Percentiles rank a stretch among this genome's conserved stretches.
Conservation (phyloP, 2,888 invertebrate species). For the Drosophila melanosoma region DNA sequence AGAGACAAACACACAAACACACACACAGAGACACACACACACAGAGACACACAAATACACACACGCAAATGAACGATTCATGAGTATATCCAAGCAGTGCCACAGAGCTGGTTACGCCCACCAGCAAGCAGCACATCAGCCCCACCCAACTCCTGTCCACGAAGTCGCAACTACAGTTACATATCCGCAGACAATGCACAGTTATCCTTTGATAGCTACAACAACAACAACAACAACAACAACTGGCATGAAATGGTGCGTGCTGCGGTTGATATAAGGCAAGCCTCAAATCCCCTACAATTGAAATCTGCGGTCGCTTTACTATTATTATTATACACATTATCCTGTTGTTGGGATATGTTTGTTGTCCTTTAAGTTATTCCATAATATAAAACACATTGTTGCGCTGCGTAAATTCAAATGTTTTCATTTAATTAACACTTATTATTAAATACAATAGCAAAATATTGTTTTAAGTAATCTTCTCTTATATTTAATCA, state of each 20-base stretch:
- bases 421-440: not conserved
- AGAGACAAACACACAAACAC: constrained; percentile 19
- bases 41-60: not conserved
- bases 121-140: constrained; percentile 7
- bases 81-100: constrained; percentile 10
- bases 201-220: constrained; percentile 71
- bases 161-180: constrained; percentile 49
- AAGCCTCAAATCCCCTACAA: constrained; percentile 49
- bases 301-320: constrained; percentile 10
- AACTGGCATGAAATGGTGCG: constrained; percentile 74
- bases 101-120: constrained; percentile 46
- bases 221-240: constrained; percentile 28
- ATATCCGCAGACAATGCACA: constrained; percentile 70
- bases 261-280: constrained; percentile 46
- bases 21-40: not conserved
- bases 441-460: not conserved
- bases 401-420: not conserved
- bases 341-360: not conserved
- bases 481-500: too few species aligned
- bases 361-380: not conserved
- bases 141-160: not conserved
- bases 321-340: not conserved
- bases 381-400: not conserved
- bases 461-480: not conserved
- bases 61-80: not conserved